Base-by-base conservation (phyloP, 64 coral and sea anemone genomes). In the Stichodactyla mertensii region DNA sequence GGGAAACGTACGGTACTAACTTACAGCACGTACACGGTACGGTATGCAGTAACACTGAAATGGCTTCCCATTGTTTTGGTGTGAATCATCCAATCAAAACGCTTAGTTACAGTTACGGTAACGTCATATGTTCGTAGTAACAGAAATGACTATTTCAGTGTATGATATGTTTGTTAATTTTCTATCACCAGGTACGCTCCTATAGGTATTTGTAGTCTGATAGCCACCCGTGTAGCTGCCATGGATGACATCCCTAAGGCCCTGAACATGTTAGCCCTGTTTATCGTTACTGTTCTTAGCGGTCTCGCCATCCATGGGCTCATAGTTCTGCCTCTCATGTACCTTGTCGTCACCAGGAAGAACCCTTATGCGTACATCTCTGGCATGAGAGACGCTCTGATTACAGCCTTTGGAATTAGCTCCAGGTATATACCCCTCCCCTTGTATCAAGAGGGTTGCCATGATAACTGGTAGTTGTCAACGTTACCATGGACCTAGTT, bases 151-250 rank as follows among this genome's bases (percentile, higher is more conserved):
- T 61, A 15, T 61, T 16, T 61, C 18, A 13, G 5, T 16, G 59
- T 55, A 54, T 57, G 26, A 51, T 31, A 28, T 13, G 1, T 16
- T 57, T 85, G 4, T 55, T 28, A 8, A 45, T 26, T 45, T 4
- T 79, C 52, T 51, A 28, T 81, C 70, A 56, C 7, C 67, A 93
- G 92, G 92, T 89, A 89, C 85, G 92, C 92, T 4, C 92, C 92
- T 16, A 52, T 89, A 18, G 92, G 92, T 83, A 86, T 93, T 2
- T 93, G 92, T 54, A 93, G 92, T 87, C 84, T 93, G 45, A 93
- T 93, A 24, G 92, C 92, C 0, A 85, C 88, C 51, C 87, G 92
- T 8, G 78, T 93, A 10, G 92, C 92, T 12, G 85, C 84, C 64
- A 93, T 93, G 88, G 88, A 82, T 8, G 88, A 93, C 23, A 89